Evolutionary conservation across 2,888 invertebrate genomes (phyloP).

Genomic region (Calameuta pallipes): DNA sequence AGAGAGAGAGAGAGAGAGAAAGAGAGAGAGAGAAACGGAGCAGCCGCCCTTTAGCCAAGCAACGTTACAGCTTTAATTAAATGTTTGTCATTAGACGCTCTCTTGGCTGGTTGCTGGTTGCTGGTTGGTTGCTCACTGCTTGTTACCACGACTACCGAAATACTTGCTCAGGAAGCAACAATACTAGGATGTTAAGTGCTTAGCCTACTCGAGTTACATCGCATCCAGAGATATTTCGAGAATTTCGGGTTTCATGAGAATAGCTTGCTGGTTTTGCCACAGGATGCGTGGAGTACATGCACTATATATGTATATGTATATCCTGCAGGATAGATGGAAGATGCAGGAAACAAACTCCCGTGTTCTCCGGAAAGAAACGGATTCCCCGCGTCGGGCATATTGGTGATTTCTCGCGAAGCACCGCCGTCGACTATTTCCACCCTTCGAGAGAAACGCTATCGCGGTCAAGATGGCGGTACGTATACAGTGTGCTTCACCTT

Average conservation of each 20-base stretch:
- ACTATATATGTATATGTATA: conserved; percentile 8
- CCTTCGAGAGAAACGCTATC: conserved; percentile 42
- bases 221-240: too few relatives aligned
- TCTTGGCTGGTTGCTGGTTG: too few relatives aligned
- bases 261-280: neutral
- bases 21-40: too few relatives aligned
- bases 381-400: conserved; percentile 39
- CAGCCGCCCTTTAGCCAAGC: conserved; percentile 22
- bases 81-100: conserved; percentile 36
- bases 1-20: too few relatives aligned
- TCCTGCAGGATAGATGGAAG: conserved; percentile 12
- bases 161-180: too few relatives aligned
- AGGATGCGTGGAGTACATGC: conserved; percentile 5
- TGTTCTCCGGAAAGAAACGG: conserved; percentile 10
- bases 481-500: conserved; percentile 57
- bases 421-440: conserved; percentile 45
- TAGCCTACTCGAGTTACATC: too few relatives aligned
- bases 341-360: conserved; percentile 18
- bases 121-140: too few relatives aligned
- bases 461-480: conserved; percentile 53
- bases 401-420: conserved; percentile 50
- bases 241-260: too few relatives aligned
- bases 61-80: conserved; percentile 58
- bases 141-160: too few relatives aligned
- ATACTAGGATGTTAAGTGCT: too few relatives aligned